A percentile compares a stretch with the other conserved stretches of the same genome.
phyloP scores from a whole-genome alignment of 2,113 vertebrate genomes.

The Hydropotes inermis region DNA sequence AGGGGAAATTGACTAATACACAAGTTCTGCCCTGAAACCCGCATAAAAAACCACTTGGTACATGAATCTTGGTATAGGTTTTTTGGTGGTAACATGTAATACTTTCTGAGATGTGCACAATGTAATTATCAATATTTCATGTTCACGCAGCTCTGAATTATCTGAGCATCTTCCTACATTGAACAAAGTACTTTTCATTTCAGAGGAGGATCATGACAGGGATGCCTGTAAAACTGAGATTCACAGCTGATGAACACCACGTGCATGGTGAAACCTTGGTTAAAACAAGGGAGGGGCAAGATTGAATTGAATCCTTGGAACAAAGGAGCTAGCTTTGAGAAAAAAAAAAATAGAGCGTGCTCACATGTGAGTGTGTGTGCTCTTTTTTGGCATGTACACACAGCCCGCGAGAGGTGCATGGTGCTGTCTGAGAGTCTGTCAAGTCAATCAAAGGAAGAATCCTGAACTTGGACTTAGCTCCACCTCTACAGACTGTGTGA shows the following conservation, averaged over 20 bases:
- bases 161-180: background rate
- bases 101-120: background rate
- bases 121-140: background rate
- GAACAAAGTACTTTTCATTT: background rate
- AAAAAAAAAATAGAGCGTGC: background rate
- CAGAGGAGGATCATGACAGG: background rate
- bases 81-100: background rate
- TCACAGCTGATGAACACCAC: background rate
- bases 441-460: background rate
- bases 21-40: background rate
- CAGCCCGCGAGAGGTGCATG: background rate
- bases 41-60: background rate
- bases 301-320: background rate
- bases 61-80: too few species aligned
- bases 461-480: background rate
- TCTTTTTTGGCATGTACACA: background rate
- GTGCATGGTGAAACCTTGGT: background rate
- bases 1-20: background rate
- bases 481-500: background rate
- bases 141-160: background rate
- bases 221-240: background rate
- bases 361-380: rapidly evolving
- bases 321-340: background rate
- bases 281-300: background rate
- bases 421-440: background rate